These are phyloP conservation scores for Limnothrissa miodon DNA, from an alignment of 2,113 vertebrate genomes.

Conservation along the genomic window DNA sequence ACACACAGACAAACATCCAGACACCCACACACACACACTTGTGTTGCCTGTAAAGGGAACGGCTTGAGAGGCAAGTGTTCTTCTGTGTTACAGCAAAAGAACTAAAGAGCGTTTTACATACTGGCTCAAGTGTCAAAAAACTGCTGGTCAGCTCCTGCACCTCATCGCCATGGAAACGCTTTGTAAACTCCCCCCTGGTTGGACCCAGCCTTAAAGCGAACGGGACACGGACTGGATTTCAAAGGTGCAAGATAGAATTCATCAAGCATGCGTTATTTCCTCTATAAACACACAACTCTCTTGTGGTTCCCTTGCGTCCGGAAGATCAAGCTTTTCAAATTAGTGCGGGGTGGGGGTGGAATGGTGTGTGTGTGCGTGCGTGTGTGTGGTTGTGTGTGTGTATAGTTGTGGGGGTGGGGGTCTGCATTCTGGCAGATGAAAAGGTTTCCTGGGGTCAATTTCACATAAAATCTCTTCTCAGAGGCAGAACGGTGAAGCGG, in stretches of 20 bases:
- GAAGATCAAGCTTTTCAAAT: slow-evolving; percentile 58
- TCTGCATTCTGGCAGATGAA: slow-evolving; percentile 53
- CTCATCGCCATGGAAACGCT: slow-evolving; percentile 4
- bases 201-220: slow-evolving; percentile 27
- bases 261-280: slow-evolving; percentile 47
- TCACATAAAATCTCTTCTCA: slow-evolving; percentile 58
- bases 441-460: slow-evolving; percentile 59
- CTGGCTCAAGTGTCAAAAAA: background rate
- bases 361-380: background rate
- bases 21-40: background rate
- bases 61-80: background rate
- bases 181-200: slow-evolving; percentile 12
- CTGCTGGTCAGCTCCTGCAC: slow-evolving; percentile 23
- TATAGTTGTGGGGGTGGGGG: slow-evolving; percentile 12
- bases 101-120: slow-evolving; percentile 14
- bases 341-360: slow-evolving; percentile 25
- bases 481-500: slow-evolving; percentile 50
- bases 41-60: background rate
- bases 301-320: slow-evolving; percentile 28
- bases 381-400: background rate
- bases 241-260: slow-evolving; percentile 51
- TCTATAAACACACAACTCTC: slow-evolving; percentile 46
- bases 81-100: background rate
- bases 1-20: background rate
- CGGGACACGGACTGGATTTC: slow-evolving; percentile 31